Percentiles rank a stretch among this genome's conserved stretches.
phyloP scores from a whole-genome alignment of 35 echinoderm and acorn worm genomes.

The Patiria miniata region DNA sequence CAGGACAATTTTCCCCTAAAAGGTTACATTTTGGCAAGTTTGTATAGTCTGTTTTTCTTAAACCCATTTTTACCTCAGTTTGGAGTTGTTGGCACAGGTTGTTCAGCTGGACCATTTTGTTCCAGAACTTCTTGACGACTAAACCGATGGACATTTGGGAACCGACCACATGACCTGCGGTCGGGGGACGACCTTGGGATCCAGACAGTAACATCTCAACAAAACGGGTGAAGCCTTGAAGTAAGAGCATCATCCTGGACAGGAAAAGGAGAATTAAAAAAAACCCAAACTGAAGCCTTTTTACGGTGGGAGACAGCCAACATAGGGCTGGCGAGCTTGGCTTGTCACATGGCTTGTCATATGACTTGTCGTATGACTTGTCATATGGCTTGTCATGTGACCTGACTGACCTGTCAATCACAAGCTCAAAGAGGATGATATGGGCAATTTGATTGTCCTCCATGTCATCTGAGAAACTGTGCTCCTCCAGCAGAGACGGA shows the following conservation, averaged over 20 bases:
- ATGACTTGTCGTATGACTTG: too few relatives aligned
- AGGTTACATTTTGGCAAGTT: too few relatives aligned
- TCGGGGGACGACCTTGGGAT: conserved; percentile 50
- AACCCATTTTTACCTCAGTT: conserved; percentile 64
- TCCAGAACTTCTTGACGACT: conserved; percentile 97
- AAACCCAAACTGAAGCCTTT: background rate
- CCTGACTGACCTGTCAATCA: conserved; percentile 77
- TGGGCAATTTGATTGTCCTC: conserved; percentile 95
- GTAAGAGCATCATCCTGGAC: conserved; percentile 79
- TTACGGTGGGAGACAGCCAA: background rate
- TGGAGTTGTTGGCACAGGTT: conserved; percentile 69
- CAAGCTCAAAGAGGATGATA: conserved; percentile 90
- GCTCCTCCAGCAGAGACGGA: conserved; percentile 72
- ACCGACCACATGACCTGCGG: conserved; percentile 61
- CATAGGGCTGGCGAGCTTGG: background rate
- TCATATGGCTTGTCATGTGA: too few relatives aligned
- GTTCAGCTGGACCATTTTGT: conserved; percentile 94
- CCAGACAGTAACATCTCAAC: conserved; percentile 70
- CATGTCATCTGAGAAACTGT: conserved; percentile 61
- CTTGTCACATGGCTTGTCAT: too few relatives aligned
- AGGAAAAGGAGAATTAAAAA: background rate
- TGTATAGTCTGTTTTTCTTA: too few relatives aligned
- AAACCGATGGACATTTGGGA: conserved; percentile 92
- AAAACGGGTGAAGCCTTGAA: conserved; percentile 92
- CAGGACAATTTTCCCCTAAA: too few relatives aligned